phyloP scores from a whole-genome alignment of 2,888 invertebrate species.

The Pseudococcus jackbeardsleyi region DNA sequence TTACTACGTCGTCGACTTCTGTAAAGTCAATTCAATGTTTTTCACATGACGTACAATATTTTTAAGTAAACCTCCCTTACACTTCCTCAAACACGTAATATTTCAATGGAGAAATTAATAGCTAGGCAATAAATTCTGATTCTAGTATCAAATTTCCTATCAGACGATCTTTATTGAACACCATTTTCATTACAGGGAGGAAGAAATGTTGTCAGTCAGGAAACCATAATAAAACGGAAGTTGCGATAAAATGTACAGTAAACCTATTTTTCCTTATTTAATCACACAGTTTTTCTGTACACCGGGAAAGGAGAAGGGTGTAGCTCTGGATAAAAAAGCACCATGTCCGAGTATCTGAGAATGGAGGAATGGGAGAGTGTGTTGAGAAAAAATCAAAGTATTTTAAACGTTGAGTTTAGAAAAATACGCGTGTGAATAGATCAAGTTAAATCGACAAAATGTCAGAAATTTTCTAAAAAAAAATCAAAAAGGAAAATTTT shows the following conservation, averaged over 20 bases:
- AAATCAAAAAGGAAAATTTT: no score
- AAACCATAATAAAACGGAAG: conserved; percentile 11
- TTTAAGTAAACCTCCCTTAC: not conserved
- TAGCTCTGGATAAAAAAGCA: not conserved
- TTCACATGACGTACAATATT: not conserved
- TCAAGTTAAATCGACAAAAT: no score
- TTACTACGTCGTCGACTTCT: no score
- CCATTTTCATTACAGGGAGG: not conserved
- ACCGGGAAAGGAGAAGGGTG: not conserved
- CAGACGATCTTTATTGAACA: not conserved
- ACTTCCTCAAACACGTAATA: not conserved
- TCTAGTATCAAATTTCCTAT: conserved; percentile 18
- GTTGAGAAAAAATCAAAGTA: no score
- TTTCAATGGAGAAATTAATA: not conserved
- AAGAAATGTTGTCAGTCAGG: not conserved
- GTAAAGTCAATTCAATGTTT: not conserved
- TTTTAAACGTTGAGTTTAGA: no score
- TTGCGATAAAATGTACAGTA: conserved; percentile 2
- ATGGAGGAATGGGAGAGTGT: not conserved
- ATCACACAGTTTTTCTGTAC: not conserved
- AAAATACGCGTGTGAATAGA: no score
- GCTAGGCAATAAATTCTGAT: not conserved
- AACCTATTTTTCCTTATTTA: not conserved
- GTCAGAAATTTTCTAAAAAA: no score
- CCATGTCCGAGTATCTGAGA: not conserved